Percentiles rank a stretch among this genome's conserved stretches.
These are phyloP conservation scores for Solenopsis fugax DNA, from an alignment of 1,140 invertebrate genomes.

Conservation along the genomic window DNA sequence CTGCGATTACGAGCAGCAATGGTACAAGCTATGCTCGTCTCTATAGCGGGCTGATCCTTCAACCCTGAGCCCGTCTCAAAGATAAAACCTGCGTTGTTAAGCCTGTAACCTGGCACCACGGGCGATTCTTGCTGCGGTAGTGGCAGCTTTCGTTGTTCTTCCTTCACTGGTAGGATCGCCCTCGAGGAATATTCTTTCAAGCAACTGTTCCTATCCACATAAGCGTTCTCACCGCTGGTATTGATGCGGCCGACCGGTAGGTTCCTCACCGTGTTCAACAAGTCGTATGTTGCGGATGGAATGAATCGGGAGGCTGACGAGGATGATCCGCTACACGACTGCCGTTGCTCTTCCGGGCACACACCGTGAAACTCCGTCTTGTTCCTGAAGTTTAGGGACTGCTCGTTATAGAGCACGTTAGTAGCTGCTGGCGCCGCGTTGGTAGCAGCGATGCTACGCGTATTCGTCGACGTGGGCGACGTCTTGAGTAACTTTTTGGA, in stretches of 20 bases:
- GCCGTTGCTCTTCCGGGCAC: slow-evolving; percentile 65
- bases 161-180: neutral
- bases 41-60: slow-evolving; percentile 68
- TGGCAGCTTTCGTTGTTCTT: slow-evolving; percentile 22
- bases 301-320: slow-evolving; percentile 61
- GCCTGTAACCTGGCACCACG: slow-evolving; percentile 63
- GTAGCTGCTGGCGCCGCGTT: slow-evolving; percentile 20
- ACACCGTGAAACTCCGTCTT: slow-evolving; percentile 76
- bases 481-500: slow-evolving; percentile 11
- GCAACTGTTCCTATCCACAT: neutral
- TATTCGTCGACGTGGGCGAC: slow-evolving; percentile 22
- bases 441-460: slow-evolving; percentile 24
- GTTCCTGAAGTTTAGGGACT: slow-evolving; percentile 76
- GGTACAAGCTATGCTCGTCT: neutral
- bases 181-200: neutral
- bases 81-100: slow-evolving; percentile 68
- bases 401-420: slow-evolving; percentile 80
- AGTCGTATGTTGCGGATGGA: slow-evolving; percentile 61
- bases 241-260: neutral
- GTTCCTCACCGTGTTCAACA: slow-evolving; percentile 68
- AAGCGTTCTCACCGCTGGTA: neutral
- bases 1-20: neutral
- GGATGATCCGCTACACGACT: slow-evolving; percentile 44
- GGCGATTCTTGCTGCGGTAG: slow-evolving; percentile 6
- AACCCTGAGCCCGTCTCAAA: neutral